A percentile compares a stretch with the other conserved stretches of the same genome.
These are phyloP conservation scores for Notamacropus eugenii DNA, from an alignment of 2,797 vertebrate genomes.

Conservation along the genomic window DNA sequence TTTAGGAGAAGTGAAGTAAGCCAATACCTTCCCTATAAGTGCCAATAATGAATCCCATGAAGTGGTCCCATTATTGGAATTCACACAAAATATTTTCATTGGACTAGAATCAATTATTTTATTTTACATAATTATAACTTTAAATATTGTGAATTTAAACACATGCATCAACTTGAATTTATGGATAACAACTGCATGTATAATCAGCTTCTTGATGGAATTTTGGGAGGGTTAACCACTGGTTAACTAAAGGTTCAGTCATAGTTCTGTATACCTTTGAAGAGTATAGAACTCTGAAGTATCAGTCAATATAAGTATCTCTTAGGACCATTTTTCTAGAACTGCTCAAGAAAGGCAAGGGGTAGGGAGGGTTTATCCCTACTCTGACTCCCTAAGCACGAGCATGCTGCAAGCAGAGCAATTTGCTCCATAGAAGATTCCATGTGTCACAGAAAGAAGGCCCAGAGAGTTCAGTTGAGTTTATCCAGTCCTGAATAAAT, in stretches of 20 bases:
- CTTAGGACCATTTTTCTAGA: neutral
- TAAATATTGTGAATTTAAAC: neutral
- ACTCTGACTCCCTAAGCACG: neutral
- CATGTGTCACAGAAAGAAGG: neutral
- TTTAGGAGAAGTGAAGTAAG: neutral
- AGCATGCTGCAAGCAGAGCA: neutral
- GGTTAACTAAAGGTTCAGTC: neutral
- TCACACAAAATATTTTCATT: neutral
- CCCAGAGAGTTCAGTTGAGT: neutral
- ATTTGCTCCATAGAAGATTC: neutral
- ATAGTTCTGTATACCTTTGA: neutral
- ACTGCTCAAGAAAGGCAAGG: neutral
- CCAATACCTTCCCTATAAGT: neutral
- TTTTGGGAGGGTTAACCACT: neutral
- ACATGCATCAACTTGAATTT: neutral
- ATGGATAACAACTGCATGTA: neutral
- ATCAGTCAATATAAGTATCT: neutral
- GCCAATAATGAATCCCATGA: neutral
- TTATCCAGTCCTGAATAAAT: neutral
- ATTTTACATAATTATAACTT: neutral
- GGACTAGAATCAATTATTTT: neutral
- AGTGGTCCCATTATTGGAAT: neutral
- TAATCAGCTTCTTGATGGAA: neutral
- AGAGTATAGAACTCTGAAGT: neutral
- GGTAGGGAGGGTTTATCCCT: neutral